These are phyloP conservation scores for Eulemur coronatus DNA, from an alignment of 2,797 vertebrate genomes.

Conservation along the genomic window DNA sequence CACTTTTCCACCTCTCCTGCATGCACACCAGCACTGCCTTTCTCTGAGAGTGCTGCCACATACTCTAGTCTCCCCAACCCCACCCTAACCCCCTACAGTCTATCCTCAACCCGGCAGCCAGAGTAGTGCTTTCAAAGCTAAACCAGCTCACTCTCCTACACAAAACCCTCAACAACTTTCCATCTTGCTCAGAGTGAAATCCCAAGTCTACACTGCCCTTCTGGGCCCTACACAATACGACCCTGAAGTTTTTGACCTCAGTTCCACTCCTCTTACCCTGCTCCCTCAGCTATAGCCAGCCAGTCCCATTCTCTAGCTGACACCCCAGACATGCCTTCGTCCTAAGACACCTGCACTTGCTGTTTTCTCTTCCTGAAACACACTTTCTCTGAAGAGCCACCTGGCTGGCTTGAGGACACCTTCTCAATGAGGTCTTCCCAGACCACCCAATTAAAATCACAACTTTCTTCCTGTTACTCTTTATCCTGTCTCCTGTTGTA, in stretches of 20 bases:
- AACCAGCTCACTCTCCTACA: neutral
- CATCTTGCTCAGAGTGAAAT: neutral
- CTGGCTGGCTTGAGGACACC: neutral
- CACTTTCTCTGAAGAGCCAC: neutral
- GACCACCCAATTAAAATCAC: neutral
- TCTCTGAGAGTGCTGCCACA: rapidly evolving
- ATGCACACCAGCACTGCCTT: neutral
- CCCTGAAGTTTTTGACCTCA: neutral
- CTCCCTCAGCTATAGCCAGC: neutral
- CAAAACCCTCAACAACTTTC: neutral
- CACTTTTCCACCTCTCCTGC: neutral
- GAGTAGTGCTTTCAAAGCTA: neutral
- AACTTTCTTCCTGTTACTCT: neutral
- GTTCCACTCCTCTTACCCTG: neutral
- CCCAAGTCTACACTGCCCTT: neutral
- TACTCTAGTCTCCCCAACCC: neutral
- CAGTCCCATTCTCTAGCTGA: neutral
- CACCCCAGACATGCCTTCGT: neutral
- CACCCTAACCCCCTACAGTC: neutral
- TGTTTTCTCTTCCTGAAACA: neutral
- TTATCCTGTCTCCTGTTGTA: neutral
- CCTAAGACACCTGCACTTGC: neutral
- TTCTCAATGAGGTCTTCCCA: neutral
- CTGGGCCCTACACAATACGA: rapidly evolving
- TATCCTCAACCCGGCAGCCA: neutral